Base-by-base conservation (phyloP, 2,888 invertebrate genomes). In the Pimpla rufipes region DNA sequence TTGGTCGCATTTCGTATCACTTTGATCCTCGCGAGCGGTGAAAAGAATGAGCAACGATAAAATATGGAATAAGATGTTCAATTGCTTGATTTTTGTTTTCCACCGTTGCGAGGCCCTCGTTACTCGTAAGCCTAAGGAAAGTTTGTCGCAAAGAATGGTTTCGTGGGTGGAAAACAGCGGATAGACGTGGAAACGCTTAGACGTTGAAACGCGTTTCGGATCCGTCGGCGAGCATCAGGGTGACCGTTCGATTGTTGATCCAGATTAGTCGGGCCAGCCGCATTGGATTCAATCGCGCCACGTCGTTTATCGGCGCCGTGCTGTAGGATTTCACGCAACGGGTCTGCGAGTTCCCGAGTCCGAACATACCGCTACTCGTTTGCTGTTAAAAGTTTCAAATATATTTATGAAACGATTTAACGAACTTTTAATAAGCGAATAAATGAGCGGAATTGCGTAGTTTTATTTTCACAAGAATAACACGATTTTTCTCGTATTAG, bases 251-350 rank as follows among this genome's bases (percentile, higher is more conserved):
- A 90, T 97, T 97, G 93, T 98, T 98, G 83, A 98, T 98, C 99
- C 99, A 99, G 29, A 99, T 97, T 23, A 99, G 95, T 73, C 98
- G 96, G 5, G 99, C 99, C 86, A 98, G 94, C 47, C 98, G 95
- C 94, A 98, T 97, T 0, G 98, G 98, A 94, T 98, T 98, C 67
- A 97, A 94, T 0, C 97, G 95, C 0, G 97, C 95, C 40, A 97
- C 97, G 93, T 98, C 98, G 10, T 98, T 98, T 93, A 98, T 97
- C 0, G 98, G 98, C 5, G 97, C 97, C 0, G 98, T 98, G 87
- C 98, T 98, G 94, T 98, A 98, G 68, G 98, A 98, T 93, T 99
- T 98, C 55, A 99, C 96, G 94, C 99, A 99, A 81, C 98, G 97
- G 0, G 99, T 99, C 94, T 99, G 99, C 5, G 98, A 98, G 87